Evolutionary conservation across 2,888 invertebrate genomes (phyloP), one percentile per base, ranked within the genome.

Genomic region (Drosophila flavopinicola): DNA sequence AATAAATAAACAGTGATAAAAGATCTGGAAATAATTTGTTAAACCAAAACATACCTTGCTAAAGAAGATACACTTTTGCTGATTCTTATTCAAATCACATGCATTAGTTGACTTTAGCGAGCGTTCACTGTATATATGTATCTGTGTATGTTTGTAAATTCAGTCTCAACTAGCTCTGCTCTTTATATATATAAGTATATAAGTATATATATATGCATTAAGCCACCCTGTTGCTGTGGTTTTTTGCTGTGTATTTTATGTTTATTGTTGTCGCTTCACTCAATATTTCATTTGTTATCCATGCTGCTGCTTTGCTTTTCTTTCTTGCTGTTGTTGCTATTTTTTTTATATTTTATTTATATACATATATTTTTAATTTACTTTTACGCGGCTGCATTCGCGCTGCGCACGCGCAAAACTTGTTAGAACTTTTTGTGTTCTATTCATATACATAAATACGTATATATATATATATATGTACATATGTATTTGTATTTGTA

Each of bases 401-500:
- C 60, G 77, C 42, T 75, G 75, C 73, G 78, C 77, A 78, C 78
- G 75, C 78, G 78, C 75, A 78, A 74, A 78, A 78, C 76, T 75
- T 77, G 76, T 77, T 76, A 76, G 66, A 72, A 71, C 42, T 72
- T 56, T 51, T 54, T 61, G 10, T 61, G 73, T 73, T 68, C 75
- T 75, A 61, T 70, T 70, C 73, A 58, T 60, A 58, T 52, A 37
- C 32, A 41, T 10, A 15, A 13, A 6, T 9, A 13, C 6, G n/a
- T 13, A 30, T 17, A 37, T 15, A 20, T 0, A 32, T 10, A 30
- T 7, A 33, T 9, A 3, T 5, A 9, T 33, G 2, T 17, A 3
- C 23, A 1, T n/a, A 1, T 11, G 6, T 13, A 9, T 41, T 1
- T 11, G 9, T 20, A 6, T 20, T 6, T 27, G 1, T 13, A 9